phyloP scores from a whole-genome alignment of 64 coral and sea anemone genomes.

The Catalaphyllia jardinei region DNA sequence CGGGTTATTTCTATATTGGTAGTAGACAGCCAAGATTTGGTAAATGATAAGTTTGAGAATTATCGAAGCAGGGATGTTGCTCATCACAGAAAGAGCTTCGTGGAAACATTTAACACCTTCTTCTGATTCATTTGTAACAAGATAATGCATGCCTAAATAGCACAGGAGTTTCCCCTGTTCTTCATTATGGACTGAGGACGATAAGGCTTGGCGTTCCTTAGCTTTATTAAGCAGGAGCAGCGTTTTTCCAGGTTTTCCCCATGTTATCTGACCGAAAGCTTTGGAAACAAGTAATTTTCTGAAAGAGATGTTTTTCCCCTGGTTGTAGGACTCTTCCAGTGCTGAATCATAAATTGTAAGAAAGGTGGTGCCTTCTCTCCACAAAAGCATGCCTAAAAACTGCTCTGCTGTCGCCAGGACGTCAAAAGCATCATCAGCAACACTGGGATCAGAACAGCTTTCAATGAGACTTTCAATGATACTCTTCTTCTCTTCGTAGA shows the following conservation, averaged over 20 bases:
- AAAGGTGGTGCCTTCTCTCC: not conserved
- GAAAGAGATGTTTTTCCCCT: not conserved
- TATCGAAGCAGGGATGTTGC: not conserved
- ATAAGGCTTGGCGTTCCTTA: not conserved
- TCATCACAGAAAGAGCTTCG: not conserved
- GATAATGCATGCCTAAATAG: not conserved
- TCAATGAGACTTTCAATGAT: not conserved
- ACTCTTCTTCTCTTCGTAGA: not conserved
- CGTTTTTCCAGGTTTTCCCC: not conserved
- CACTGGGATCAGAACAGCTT: not conserved
- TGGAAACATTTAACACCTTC: not conserved
- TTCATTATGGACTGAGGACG: no score
- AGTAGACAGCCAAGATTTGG: not conserved
- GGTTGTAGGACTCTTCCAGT: not conserved
- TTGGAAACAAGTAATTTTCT: not conserved
- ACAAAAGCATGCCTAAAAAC: not conserved
- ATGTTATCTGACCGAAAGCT: constrained; percentile 1
- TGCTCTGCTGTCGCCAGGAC: not conserved
- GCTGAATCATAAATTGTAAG: not conserved
- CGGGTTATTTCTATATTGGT: not conserved
- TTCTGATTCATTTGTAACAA: not conserved
- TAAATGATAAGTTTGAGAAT: no score
- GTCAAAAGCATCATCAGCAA: not conserved
- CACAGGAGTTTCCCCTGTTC: constrained; percentile 4
- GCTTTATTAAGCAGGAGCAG: not conserved